Evolutionary conservation across 2,113 vertebrate genomes (phyloP), one percentile per base, ranked within the genome.

Genomic region (Scopus umbretta): DNA sequence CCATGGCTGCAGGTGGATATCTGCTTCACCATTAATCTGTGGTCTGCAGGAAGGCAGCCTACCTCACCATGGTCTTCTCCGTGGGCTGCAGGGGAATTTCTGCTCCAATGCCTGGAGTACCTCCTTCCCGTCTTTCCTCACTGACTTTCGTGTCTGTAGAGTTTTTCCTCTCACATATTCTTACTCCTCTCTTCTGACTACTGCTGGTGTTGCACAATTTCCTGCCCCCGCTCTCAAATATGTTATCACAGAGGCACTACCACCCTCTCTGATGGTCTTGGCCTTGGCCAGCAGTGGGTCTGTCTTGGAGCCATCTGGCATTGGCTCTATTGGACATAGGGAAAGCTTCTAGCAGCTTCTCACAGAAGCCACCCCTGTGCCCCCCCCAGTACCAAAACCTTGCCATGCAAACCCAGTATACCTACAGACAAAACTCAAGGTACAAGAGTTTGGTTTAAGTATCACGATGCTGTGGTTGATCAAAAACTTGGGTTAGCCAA

Each of bases 391-490:
- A 38, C 16, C 10, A 61, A 38, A 26, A 61, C n/a, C 59, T 38
- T 36, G 15, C 23, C 59, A 26, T 5, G 3, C 15, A 12, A 61
- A 38, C 23, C 23, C 23, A 61, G 17, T 38, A 61, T 15, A 38
- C 14, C 27, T 25, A 27, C 42, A 82, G 32, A 27, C 3, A 45
- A 62, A 71, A 22, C 20, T 82, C 1, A 0, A 72, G 38, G 13
- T 23, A 3, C 23, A 58, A 53, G 32, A n/a, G 11, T 29, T 42
- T 63, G 10, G 19, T 88, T 71, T 74, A 11, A 50, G 6, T 32
- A 6, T 25, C 0, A 0, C 29, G 27, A 5, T 58, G 3, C 17
- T 5, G 1, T n/a, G 50, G 32, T 45, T 93, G 38, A 58, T 38
- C 43, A 65, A 32, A 65, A 32, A 14, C 11, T 55, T 56, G 5